Conservation (phyloP, 2,888 invertebrate species). For the Drosophila anomalipes region DNA sequence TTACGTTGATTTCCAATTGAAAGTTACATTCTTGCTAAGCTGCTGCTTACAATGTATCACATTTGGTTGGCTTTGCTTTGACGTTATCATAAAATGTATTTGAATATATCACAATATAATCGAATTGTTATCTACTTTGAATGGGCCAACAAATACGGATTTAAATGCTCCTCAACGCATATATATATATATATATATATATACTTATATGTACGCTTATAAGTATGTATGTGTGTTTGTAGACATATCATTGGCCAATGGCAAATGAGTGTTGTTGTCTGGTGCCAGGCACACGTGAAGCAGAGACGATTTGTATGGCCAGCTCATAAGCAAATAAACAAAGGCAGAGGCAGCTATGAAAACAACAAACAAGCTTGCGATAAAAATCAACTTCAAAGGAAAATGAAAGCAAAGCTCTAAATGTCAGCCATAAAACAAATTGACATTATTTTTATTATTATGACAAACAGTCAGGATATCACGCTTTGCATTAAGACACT, state of each 20-base stretch:
- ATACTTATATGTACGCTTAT: not conserved
- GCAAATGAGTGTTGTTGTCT: conserved; percentile 23
- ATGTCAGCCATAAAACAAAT: conserved; percentile 76
- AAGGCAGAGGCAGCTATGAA: conserved; percentile 6
- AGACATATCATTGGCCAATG: not conserved
- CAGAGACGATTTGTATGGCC: conserved; percentile 40
- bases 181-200: not conserved
- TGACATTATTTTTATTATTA: conserved; percentile 77
- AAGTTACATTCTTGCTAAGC: not conserved
- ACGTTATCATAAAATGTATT: not conserved
- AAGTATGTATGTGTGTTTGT: not conserved
- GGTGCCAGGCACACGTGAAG: conserved; percentile 55
- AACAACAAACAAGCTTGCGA: conserved; percentile 33
- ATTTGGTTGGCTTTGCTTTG: not conserved
- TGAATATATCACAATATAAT: conserved; percentile 14
- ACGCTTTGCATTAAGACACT: conserved; percentile 24
- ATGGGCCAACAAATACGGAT: conserved; percentile 9
- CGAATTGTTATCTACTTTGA: conserved; percentile 14
- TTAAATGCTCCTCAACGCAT: conserved; percentile 15
- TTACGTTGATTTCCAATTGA: not conserved
- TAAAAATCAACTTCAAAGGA: conserved; percentile 68
- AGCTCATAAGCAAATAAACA: conserved; percentile 35
- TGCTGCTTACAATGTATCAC: not conserved
- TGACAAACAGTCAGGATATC: conserved; percentile 75
- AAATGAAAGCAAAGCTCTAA: conserved; percentile 55